A percentile compares a stretch with the other conserved stretches of the same genome.
phyloP scores from a whole-genome alignment of 2,797 vertebrate genomes.

The Hemitrygon akajei region DNA sequence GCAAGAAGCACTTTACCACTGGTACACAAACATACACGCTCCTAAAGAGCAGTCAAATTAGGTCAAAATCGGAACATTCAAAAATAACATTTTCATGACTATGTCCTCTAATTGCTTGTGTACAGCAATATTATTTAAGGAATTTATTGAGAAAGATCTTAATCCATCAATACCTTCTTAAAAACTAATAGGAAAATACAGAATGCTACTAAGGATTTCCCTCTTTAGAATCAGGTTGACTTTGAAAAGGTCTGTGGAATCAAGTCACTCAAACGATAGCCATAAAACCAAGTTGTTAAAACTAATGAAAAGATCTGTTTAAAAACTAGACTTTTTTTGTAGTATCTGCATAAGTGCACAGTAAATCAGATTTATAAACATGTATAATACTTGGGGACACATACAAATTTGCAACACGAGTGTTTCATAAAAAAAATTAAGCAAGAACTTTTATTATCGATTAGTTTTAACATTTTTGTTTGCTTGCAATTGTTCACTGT shows the following conservation, averaged over 20 bases:
- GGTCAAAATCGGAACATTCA: too few species aligned
- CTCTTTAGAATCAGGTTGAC: neutral
- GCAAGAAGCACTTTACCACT: neutral
- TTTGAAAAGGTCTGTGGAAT: neutral
- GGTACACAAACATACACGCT: neutral
- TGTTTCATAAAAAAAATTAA: constrained; percentile 7
- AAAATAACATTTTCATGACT: too few species aligned
- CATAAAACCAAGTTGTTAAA: constrained; percentile 1
- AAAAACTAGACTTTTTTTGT: neutral
- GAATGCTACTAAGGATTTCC: neutral
- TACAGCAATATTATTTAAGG: neutral
- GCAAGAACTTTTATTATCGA: constrained; percentile 14
- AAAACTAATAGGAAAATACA: too few species aligned
- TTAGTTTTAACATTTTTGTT: neutral
- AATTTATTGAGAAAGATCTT: neutral
- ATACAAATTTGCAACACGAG: neutral
- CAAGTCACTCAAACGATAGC: neutral
- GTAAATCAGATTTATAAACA: constrained; percentile 15
- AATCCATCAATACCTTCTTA: neutral
- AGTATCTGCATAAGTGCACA: neutral
- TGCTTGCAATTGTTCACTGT: constrained; percentile 10
- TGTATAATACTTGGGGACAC: neutral
- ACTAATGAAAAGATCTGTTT: neutral
- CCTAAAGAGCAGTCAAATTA: too few species aligned
- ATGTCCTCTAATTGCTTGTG: too few species aligned